phyloP scores from a whole-genome alignment of 2,113 vertebrate genomes.

The Hypocryptadius cinnamomeus region DNA sequence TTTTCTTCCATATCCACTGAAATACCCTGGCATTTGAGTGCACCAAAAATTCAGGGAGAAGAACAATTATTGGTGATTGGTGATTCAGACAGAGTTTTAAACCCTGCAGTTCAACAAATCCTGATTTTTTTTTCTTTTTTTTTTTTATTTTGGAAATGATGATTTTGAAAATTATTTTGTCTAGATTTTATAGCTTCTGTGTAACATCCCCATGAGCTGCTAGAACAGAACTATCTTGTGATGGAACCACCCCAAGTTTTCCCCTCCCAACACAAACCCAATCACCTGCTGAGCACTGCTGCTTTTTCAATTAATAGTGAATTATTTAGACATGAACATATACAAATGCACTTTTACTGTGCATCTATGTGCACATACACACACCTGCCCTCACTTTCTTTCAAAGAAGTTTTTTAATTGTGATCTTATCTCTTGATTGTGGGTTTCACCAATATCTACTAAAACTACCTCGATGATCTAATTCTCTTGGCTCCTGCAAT shows the following conservation, averaged over 20 bases:
- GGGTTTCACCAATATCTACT: neutral
- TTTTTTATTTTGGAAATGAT: neutral
- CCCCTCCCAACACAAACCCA: neutral
- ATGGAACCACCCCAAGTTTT: neutral
- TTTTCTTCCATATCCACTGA: neutral
- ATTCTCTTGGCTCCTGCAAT: neutral
- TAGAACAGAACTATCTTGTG: neutral
- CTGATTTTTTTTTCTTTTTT: too few species aligned
- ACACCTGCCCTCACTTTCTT: neutral
- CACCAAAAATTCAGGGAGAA: neutral
- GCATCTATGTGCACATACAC: fast-evolving
- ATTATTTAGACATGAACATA: neutral
- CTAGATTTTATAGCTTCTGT: neutral
- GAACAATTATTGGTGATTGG: neutral
- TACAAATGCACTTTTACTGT: neutral
- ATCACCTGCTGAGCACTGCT: neutral
- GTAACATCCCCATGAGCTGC: neutral
- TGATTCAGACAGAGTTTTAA: neutral
- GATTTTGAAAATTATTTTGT: neutral
- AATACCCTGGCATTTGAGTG: neutral
- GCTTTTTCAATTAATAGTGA: neutral
- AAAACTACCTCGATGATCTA: neutral
- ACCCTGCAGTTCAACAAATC: neutral
- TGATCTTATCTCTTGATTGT: neutral
- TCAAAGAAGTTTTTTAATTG: neutral